A percentile compares a stretch with the other conserved stretches of the same genome.
Conservation (phyloP, 2,888 invertebrate species). For the Cheilosia variabilis region DNA sequence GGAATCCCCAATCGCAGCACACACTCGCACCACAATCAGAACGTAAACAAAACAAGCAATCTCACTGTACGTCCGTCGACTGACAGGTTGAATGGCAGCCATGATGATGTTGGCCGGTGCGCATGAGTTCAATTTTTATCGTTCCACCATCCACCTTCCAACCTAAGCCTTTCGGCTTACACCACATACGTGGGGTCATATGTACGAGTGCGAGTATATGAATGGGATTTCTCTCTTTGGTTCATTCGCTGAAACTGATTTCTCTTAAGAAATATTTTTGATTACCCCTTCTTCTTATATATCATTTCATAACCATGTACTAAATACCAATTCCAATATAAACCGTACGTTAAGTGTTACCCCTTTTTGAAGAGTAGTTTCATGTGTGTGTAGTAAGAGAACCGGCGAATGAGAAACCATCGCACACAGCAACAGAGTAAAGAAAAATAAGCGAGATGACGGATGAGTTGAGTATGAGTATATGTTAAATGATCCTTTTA, state of each 20-base stretch:
- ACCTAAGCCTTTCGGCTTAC: slow-evolving; percentile 40
- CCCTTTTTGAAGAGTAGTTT: slow-evolving; percentile 6
- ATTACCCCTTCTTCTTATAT: slow-evolving; percentile 7
- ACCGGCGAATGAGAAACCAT: slow-evolving; percentile 39
- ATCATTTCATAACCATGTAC: not conserved
- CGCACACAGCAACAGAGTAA: too few species aligned
- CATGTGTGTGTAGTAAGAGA: slow-evolving; percentile 42
- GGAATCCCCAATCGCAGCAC: slow-evolving; percentile 71
- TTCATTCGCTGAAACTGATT: not conserved
- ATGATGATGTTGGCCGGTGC: slow-evolving; percentile 55
- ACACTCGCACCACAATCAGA: slow-evolving; percentile 44
- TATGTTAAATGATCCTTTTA: slow-evolving; percentile 39
- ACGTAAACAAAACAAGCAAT: slow-evolving; percentile 74
- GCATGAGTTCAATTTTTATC: slow-evolving; percentile 48
- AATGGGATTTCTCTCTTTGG: slow-evolving; percentile 23
- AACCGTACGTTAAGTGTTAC: slow-evolving; percentile 1
- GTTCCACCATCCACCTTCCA: slow-evolving; percentile 4
- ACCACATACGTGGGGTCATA: not conserved
- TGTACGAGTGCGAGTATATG: not conserved
- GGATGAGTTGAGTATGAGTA: not conserved
- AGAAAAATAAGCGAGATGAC: not conserved
- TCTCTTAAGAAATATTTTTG: slow-evolving; percentile 43
- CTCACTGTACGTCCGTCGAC: slow-evolving; percentile 33
- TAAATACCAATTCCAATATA: too few species aligned
- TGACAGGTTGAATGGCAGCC: slow-evolving; percentile 72